phyloP scores from a whole-genome alignment of 2,888 invertebrate species.

The Polydrusus cervinus region DNA sequence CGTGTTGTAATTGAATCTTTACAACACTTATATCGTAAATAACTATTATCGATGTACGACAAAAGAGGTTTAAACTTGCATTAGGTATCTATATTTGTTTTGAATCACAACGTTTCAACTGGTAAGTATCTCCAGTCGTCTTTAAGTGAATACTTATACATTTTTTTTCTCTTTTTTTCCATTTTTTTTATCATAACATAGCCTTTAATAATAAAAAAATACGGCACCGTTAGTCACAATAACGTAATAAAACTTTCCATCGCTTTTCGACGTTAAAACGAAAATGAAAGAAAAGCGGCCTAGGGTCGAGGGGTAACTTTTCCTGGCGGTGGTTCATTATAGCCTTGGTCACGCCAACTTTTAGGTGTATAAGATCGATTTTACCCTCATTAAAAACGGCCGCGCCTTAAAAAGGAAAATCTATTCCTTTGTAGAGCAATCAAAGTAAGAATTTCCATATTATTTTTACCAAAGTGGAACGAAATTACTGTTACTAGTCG shows the following conservation, averaged over 20 bases:
- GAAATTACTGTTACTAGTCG: background rate
- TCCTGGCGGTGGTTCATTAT: constrained; percentile 63
- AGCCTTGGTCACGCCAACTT: constrained; percentile 67
- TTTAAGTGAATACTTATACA: no score
- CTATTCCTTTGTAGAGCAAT: constrained; percentile 24
- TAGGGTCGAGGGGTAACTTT: constrained; percentile 39
- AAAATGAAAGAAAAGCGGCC: constrained; percentile 45
- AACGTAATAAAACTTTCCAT: constrained; percentile 41
- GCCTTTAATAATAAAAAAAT: background rate
- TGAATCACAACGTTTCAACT: no score
- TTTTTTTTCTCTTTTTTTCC: no score
- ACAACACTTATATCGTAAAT: no score
- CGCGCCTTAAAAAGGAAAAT: constrained; percentile 34
- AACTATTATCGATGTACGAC: no score
- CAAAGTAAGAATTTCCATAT: background rate
- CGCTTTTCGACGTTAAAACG: constrained; percentile 32
- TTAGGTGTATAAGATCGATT: constrained; percentile 64
- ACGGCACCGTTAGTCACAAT: background rate
- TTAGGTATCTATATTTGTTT: no score
- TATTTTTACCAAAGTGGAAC: background rate
- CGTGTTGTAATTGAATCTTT: no score
- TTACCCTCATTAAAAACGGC: constrained; percentile 64
- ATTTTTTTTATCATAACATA: no score
- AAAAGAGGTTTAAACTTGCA: no score
- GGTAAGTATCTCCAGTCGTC: no score